Base-by-base conservation (phyloP, 2,888 invertebrate species). In the Scrobipalpa atriplicella region DNA sequence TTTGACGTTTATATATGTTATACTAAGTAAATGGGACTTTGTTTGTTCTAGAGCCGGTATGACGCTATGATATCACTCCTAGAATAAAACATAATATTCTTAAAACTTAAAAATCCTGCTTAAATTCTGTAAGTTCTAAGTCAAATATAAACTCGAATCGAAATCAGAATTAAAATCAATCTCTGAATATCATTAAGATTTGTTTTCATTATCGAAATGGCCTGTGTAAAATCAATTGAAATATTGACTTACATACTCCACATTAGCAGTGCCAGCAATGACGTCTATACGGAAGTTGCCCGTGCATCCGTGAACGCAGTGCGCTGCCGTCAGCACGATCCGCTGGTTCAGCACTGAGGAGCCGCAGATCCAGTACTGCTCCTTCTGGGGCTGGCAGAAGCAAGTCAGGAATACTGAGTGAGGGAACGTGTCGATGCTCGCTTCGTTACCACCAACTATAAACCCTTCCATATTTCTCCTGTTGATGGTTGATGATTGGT, bases 271-370 rank as follows among this genome's bases (percentile, higher is more conserved):
- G 8, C 61, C 61, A 3, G 38, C 61, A 3, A 39, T 29, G 29
- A 18, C 61, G 3, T 38, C 39, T 9, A 61, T 61, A 16, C n/a
- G 5, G 18, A 39, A 38, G 5, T 18, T 61, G 1, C 39, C 52
- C 2, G 9, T 9, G 58, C 56, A 56, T 2, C 19, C 61, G 0
- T 19, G 6, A 0, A 79, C 0, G 61, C 81, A 80, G 41, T 79
- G 79, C 0, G 73, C 80, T 0, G 79, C 79, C 0, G 82, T 79
- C 16, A 82, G 13, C 6, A 76, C 3, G 0, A 80, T 43, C 8
- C 65, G 63, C 21, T 81, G 79, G 51, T 78, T 80, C 19, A 82
- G 41, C 8, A 82, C 67, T 0, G 81, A 74, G 0, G 74, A 68
- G 0, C 81, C 79, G 56, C 80, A 83, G 0, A 73, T 69, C 73